Evolutionary conservation across 2,113 vertebrate genomes (phyloP), one percentile per base, ranked within the genome.

Genomic region (Festucalex cinctus): DNA sequence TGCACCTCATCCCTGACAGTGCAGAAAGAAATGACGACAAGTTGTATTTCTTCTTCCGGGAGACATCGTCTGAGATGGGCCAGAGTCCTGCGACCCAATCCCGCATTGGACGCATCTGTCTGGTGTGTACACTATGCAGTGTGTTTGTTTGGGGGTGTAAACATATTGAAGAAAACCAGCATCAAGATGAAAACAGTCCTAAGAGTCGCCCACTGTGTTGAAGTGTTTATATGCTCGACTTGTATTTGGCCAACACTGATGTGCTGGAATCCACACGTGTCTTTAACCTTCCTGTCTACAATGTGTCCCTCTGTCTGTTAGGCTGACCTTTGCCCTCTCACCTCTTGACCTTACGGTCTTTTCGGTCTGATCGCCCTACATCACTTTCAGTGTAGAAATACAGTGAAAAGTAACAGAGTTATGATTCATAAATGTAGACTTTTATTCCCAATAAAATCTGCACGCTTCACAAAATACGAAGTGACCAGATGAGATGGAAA

Each of bases 1-100:
- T 94, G 0, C 94, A 97, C 85, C 95, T 98, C 74, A 98, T 99
- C 79, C 97, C 97, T 0, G 97, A 99, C 91, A 99, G 96, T 3
- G 94, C 94, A 0, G 97, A 99, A 86, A 94, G 92, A 75, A 99
- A 98, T 0, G 97, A 98, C 0, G 95, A 99, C 92, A 99, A 99
- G 74, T 94, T 99, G 32, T 99, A 99, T 84, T 99, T 99, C 86
- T 99, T 98, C 92, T 99, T 99, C 84, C 94, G 97, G 0, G 97
- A 98, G 89, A 97, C 96, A 85, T 97, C 96, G 0, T 91, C 94
- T 0, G 96, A 97, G 84, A 92, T 94, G n/a, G 94, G 95, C 0
- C 94, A 97, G 82, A 98, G 88, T 79, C 95, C 96, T 0, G 94
- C 95, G 1, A 89, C 97, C n/a, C 95, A 97, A 32, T 94, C 96